Conservation (phyloP, 2,113 vertebrate genomes). For the Oncorhynchus kisutch region DNA sequence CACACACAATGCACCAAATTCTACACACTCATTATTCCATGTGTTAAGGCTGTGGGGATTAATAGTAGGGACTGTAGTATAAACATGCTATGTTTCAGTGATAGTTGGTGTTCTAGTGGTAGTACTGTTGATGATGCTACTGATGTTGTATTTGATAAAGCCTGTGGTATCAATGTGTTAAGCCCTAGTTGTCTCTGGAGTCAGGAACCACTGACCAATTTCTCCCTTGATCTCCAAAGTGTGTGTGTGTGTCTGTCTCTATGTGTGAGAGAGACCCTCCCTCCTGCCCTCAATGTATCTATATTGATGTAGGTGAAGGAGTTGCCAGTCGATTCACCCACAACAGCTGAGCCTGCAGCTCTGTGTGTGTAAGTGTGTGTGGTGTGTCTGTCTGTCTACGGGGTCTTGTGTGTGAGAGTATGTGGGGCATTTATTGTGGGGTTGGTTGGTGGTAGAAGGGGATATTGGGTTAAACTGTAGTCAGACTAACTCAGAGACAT, state of each 20-base stretch:
- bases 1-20: not conserved
- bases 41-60: not conserved
- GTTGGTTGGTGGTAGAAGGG: not conserved
- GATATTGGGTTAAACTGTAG: constrained; percentile 23
- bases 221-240: not conserved
- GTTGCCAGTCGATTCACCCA: constrained; percentile 57
- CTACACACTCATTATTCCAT: not conserved
- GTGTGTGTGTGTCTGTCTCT: not conserved
- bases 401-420: constrained; percentile 6
- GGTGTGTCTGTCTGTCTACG: not conserved
- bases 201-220: constrained; percentile 31
- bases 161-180: constrained; percentile 10
- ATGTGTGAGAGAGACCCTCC: not conserved
- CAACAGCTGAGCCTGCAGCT: constrained; percentile 45
- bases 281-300: constrained; percentile 37
- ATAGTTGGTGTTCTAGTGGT: not conserved
- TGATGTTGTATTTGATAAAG: not conserved
- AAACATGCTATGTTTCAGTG: no score
- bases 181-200: constrained; percentile 27
- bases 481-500: constrained; percentile 4
- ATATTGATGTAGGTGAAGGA: constrained; percentile 32
- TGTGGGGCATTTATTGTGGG: not conserved
- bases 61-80: not conserved
- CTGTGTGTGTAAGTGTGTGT: constrained; percentile 5
- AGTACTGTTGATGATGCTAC: no score